A percentile compares a stretch with the other conserved stretches of the same genome.
These are phyloP conservation scores for Proales similis DNA, from an alignment of 1,140 invertebrate genomes.

Conservation along the genomic window DNA sequence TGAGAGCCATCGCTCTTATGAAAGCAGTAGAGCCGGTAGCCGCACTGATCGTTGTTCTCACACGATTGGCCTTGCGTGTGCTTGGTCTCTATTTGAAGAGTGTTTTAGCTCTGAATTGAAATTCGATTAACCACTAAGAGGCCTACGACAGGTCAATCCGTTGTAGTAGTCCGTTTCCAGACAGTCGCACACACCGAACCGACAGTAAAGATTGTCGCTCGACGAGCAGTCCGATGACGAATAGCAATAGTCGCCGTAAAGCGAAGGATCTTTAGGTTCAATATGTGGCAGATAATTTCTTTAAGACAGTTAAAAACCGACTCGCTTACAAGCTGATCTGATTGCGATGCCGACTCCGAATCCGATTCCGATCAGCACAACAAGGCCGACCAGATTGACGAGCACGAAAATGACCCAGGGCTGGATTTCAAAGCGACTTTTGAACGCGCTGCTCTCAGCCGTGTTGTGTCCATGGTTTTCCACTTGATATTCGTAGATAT, in stretches of 20 bases:
- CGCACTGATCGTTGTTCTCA: no score
- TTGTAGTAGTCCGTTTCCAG: conserved; percentile 14
- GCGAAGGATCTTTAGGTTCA: not conserved
- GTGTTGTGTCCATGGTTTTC: not conserved
- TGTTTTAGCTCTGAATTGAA: no score
- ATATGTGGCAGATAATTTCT: not conserved
- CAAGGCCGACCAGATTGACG: conserved; percentile 1
- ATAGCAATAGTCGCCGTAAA: conserved; percentile 28
- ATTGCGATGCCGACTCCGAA: conserved; percentile 1
- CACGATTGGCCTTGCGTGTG: no score
- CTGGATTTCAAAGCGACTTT: conserved; percentile 1
- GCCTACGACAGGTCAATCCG: conserved; percentile 4
- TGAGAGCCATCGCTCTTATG: no score
- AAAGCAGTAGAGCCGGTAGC: not conserved
- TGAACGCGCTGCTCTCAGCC: not conserved
- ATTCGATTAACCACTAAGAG: no score
- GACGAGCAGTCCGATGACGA: conserved; percentile 6
- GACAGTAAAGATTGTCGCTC: conserved; percentile 5
- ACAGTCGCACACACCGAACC: not conserved
- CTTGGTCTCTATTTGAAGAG: no score
- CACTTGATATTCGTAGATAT: not conserved
- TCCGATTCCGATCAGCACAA: not conserved
- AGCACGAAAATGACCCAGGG: conserved; percentile 1
- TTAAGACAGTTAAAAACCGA: not conserved
- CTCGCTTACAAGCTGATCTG: not conserved